These are phyloP conservation scores for Malacoctenus gilli DNA, from an alignment of 2,797 vertebrate genomes.

Conservation along the genomic window DNA sequence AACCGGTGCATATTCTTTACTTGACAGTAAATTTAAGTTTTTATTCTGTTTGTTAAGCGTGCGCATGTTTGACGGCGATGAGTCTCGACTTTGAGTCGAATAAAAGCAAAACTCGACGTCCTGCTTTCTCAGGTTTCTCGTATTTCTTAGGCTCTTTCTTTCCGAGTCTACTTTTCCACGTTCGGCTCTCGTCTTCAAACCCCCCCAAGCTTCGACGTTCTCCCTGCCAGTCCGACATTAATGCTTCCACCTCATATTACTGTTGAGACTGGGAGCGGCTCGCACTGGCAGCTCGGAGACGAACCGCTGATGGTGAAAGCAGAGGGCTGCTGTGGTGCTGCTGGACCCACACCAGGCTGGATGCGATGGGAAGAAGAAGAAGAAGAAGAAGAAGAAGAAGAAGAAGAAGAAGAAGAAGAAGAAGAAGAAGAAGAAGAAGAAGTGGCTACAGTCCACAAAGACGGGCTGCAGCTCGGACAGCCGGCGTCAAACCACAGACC, in stretches of 20 bases:
- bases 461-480: constrained; percentile 28
- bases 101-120: constrained; percentile 18
- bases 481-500: constrained; percentile 56
- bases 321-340: constrained; percentile 61
- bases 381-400: too few relatives aligned
- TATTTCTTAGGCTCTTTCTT: constrained; percentile 34
- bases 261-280: constrained; percentile 58
- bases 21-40: too few relatives aligned
- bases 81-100: constrained; percentile 18
- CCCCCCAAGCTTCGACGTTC: constrained; percentile 49
- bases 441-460: constrained; percentile 46
- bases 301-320: constrained; percentile 71
- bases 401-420: too few relatives aligned
- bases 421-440: too few relatives aligned
- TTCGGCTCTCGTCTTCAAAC: constrained; percentile 53
- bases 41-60: too few relatives aligned
- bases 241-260: constrained; percentile 63
- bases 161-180: constrained; percentile 60
- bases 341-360: constrained; percentile 52
- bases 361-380: constrained; percentile 53
- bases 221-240: constrained; percentile 47
- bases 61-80: too few relatives aligned
- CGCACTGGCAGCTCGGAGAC: constrained; percentile 57
- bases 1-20: too few relatives aligned
- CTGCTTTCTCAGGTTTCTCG: constrained; percentile 56